Percentiles rank a stretch among this genome's conserved stretches.
phyloP scores from a whole-genome alignment of 2,797 vertebrate species.

The Acestrorhynchus altus region DNA sequence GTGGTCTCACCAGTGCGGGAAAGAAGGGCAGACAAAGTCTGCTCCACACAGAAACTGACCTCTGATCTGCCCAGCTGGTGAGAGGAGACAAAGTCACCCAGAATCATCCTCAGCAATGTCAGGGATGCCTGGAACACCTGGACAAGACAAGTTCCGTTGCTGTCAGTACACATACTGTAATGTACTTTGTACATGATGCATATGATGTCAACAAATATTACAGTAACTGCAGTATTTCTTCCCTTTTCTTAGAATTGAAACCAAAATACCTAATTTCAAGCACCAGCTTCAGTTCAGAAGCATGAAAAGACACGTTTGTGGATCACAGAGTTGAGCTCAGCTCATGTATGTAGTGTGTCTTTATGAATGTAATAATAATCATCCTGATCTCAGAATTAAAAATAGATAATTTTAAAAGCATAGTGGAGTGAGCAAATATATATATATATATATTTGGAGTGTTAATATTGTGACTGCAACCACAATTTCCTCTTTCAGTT shows the following conservation, averaged over 20 bases:
- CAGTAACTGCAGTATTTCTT: not conserved
- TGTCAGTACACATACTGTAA: not conserved
- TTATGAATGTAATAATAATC: too few relatives aligned
- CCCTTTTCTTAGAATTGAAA: not conserved
- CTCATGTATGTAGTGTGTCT: too few relatives aligned
- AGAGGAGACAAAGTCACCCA: constrained; percentile 86
- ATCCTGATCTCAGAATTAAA: too few relatives aligned
- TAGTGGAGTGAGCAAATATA: too few relatives aligned
- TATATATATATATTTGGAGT: too few relatives aligned
- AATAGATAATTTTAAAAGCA: too few relatives aligned
- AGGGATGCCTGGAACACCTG: constrained; percentile 92
- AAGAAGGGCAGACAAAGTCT: constrained; percentile 82
- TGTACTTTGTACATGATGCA: too few relatives aligned
- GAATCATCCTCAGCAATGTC: constrained; percentile 85
- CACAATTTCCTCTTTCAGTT: not conserved
- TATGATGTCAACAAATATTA: not conserved
- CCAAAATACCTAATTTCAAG: not conserved
- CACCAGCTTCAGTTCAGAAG: not conserved
- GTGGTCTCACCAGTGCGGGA: constrained; percentile 85
- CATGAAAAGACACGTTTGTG: too few relatives aligned
- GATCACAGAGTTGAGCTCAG: too few relatives aligned
- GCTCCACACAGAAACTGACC: constrained; percentile 85
- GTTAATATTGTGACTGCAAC: too few relatives aligned
- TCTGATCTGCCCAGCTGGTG: constrained; percentile 85
- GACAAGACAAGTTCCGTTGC: not conserved